phyloP scores from a whole-genome alignment of 2,113 vertebrate genomes.

The Anas platyrhynchos region DNA sequence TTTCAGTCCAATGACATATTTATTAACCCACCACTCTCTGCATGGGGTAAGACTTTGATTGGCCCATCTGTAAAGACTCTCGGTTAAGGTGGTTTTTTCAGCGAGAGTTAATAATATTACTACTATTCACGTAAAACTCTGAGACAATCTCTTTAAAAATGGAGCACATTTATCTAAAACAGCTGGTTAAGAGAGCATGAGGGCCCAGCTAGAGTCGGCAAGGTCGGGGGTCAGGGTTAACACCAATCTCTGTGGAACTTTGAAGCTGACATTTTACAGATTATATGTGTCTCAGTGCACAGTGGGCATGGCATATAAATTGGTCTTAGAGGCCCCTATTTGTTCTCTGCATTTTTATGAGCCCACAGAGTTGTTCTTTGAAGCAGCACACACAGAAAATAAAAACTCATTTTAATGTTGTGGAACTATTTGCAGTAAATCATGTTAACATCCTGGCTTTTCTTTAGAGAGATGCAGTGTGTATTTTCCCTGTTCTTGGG shows the following conservation, averaged over 20 bases:
- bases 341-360: constrained; percentile 88
- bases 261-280: constrained; percentile 94
- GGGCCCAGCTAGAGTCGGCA: constrained; percentile 83
- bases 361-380: constrained; percentile 87
- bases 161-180: constrained; percentile 90
- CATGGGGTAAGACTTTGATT: constrained; percentile 76
- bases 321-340: constrained; percentile 86
- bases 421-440: constrained; percentile 85
- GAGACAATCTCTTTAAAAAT: constrained; percentile 83
- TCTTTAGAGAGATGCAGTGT: constrained; percentile 29
- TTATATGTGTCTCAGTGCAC: constrained; percentile 84
- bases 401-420: constrained; percentile 85
- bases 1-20: constrained; percentile 84
- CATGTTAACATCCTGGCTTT: constrained; percentile 81
- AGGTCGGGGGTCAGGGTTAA: constrained; percentile 90
- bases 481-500: constrained; percentile 32
- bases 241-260: constrained; percentile 90
- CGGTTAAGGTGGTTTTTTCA: constrained; percentile 77
- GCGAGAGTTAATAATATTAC: constrained; percentile 83
- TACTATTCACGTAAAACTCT: constrained; percentile 77
- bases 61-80: constrained; percentile 75
- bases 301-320: constrained; percentile 86
- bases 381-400: constrained; percentile 83
- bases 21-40: constrained; percentile 80
- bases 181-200: constrained; percentile 87